Percentiles rank a stretch among this genome's conserved stretches.
Conservation (phyloP, 1,140 invertebrate species). For the Drosophila teissieri region DNA sequence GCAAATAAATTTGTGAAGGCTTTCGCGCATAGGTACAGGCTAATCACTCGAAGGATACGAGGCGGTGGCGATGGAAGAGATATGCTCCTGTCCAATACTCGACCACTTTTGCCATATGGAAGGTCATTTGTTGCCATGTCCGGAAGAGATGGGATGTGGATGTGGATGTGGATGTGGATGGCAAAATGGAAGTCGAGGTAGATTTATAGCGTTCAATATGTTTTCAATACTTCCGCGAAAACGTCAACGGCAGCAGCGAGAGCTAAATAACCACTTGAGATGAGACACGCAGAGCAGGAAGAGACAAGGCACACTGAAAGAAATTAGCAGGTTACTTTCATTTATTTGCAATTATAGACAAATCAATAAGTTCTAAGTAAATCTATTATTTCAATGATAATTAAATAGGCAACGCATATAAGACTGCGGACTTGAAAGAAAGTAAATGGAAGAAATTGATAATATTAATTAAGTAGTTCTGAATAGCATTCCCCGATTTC, state of each 20-base stretch:
- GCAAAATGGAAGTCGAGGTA: slow-evolving; percentile 27
- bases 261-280: slow-evolving; percentile 34
- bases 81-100: background rate
- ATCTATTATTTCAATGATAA: no score
- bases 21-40: background rate
- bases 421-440: no score
- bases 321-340: background rate
- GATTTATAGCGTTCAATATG: slow-evolving; percentile 66
- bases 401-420: no score
- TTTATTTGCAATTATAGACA: no score
- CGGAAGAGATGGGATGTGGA: background rate
- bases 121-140: slow-evolving; percentile 44
- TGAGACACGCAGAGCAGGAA: slow-evolving; percentile 6
- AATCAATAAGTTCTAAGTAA: no score
- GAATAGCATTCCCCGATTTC: background rate
- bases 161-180: background rate
- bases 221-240: slow-evolving; percentile 64
- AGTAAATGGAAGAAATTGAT: no score
- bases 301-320: slow-evolving; percentile 4
- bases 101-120: slow-evolving; percentile 33
- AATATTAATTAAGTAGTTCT: no score
- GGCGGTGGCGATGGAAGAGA: background rate
- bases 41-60: background rate
- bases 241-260: slow-evolving; percentile 40
- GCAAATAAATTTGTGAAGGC: no score